Base-by-base conservation (phyloP, 2,797 vertebrate species). In the Intellagama lesueurii region DNA sequence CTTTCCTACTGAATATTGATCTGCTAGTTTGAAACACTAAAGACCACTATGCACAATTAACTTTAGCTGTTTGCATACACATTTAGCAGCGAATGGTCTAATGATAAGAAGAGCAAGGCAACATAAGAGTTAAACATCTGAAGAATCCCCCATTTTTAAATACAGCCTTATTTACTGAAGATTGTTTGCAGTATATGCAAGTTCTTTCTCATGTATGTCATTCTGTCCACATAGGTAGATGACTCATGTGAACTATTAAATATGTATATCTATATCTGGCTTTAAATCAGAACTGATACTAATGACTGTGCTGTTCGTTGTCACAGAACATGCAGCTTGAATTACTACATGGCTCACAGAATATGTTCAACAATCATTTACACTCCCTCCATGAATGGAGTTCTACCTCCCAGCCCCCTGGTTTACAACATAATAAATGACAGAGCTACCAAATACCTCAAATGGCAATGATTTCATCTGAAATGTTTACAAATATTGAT, bases 1-100 rank as follows among this genome's bases (percentile, higher is more conserved):
- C 84, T 93, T 93, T 91, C 75, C 90, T 88, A 92, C 83, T 93
- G 87, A 91, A 76, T 73, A 72, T 90, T 93, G 92, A 89, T 91
- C 87, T 49, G 56, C 24, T 91, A 66, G 86, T 91, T 80, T 85
- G 87, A 93, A 93, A 92, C 66, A 82, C 44, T 40, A 90, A 86
- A 83, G 91, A 7, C 86, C 9, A 1, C 81, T 69, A 86, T 47
- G 69, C 70, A 77, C 35, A 56, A 86, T 86, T 69, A 68, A 89
- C 73, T 73, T 66, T 64, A 68, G 78, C 84, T 9, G 69, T 79
- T 90, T 77, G 76, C 77, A 82, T 52, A 60, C 64, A 81, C 32
- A 69, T 86, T 76, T 77, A 90, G 52, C 30, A 69, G 47, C 77
- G 35, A 32, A 40, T n/a, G n/a, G 7, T 60, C 44, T 64, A 22